A percentile compares a stretch with the other conserved stretches of the same genome.
Evolutionary conservation across 2,113 vertebrate genomes (phyloP).

Genomic region (Rhabdomys dilectus): DNA sequence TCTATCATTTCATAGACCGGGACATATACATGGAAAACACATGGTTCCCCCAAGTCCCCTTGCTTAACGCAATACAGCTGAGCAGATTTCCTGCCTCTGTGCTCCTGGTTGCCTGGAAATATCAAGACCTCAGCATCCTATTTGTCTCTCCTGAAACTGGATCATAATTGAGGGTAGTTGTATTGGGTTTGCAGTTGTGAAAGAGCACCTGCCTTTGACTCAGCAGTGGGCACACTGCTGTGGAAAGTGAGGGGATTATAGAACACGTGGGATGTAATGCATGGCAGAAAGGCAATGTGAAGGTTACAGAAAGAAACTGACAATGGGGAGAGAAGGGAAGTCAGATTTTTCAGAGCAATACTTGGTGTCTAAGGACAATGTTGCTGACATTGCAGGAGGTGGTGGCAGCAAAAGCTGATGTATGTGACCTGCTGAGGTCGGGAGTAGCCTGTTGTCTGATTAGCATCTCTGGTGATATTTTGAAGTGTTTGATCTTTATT

Average conservation of each 20-base stretch:
- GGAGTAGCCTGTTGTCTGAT: constrained; percentile 52
- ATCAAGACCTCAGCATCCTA: constrained; percentile 74
- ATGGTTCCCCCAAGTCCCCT: constrained; percentile 41
- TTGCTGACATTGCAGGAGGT: constrained; percentile 70
- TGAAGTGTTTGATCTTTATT: constrained; percentile 45
- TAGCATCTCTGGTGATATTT: constrained; percentile 53
- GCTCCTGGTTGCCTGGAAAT: constrained; percentile 64
- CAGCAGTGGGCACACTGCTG: constrained; percentile 68
- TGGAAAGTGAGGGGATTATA: constrained; percentile 75
- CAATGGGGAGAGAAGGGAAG: constrained; percentile 72
- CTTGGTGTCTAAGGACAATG: background rate
- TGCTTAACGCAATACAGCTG: constrained; percentile 52
- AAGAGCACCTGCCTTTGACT: constrained; percentile 80
- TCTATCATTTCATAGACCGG: constrained; percentile 20
- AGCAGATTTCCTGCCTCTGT: constrained; percentile 62
- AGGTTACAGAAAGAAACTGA: constrained; percentile 76
- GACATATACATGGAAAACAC: constrained; percentile 40
- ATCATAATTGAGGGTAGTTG: constrained; percentile 65
- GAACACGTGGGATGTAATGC: constrained; percentile 61
- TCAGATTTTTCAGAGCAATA: constrained; percentile 61
- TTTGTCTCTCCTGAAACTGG: constrained; percentile 67
- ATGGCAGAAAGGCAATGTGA: constrained; percentile 70
- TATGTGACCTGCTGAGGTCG: constrained; percentile 63
- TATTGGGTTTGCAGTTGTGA: constrained; percentile 67
- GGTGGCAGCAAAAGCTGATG: constrained; percentile 66